Percentiles rank a stretch among this genome's conserved stretches.
Evolutionary conservation across 23 tunicate genomes (phyloP).

Genomic region (Styela clava): DNA sequence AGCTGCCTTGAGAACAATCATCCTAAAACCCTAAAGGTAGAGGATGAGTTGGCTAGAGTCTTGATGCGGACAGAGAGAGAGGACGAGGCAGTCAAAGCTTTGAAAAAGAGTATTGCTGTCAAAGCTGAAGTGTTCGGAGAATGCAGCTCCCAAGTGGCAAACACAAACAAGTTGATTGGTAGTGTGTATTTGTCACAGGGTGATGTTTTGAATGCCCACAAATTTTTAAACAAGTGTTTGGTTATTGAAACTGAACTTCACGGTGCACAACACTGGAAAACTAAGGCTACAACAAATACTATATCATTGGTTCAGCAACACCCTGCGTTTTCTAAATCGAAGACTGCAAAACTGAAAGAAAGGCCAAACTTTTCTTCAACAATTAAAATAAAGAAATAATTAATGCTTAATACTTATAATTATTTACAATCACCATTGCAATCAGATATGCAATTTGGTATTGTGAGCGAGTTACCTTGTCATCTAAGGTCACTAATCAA

Average conservation of each 20-base stretch:
- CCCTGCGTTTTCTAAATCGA: background rate
- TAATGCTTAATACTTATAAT: too few relatives aligned
- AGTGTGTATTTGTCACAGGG: conserved; percentile 19
- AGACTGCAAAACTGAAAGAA: background rate
- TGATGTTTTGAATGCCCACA: background rate
- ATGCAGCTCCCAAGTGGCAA: conserved; percentile 13
- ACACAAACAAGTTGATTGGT: conserved; percentile 11
- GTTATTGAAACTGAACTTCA: conserved; percentile 15
- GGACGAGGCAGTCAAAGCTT: conserved; percentile 2
- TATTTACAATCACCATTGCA: too few relatives aligned
- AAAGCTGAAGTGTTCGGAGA: conserved; percentile 16
- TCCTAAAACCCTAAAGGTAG: conserved; percentile 6
- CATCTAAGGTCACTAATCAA: too few relatives aligned
- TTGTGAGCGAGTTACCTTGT: too few relatives aligned
- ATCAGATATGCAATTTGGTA: too few relatives aligned
- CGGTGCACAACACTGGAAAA: conserved; percentile 19
- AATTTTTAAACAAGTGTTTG: background rate
- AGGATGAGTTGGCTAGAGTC: conserved; percentile 3
- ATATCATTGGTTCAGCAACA: background rate
- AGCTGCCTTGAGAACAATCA: background rate
- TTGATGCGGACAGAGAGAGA: conserved; percentile 22
- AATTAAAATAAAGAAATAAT: background rate
- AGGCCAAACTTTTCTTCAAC: conserved; percentile 26
- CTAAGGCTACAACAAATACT: conserved; percentile 7
- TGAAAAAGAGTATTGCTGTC: background rate